Conservation (phyloP, 2,888 invertebrate genomes). For the Petrolisthes manimaculis region DNA sequence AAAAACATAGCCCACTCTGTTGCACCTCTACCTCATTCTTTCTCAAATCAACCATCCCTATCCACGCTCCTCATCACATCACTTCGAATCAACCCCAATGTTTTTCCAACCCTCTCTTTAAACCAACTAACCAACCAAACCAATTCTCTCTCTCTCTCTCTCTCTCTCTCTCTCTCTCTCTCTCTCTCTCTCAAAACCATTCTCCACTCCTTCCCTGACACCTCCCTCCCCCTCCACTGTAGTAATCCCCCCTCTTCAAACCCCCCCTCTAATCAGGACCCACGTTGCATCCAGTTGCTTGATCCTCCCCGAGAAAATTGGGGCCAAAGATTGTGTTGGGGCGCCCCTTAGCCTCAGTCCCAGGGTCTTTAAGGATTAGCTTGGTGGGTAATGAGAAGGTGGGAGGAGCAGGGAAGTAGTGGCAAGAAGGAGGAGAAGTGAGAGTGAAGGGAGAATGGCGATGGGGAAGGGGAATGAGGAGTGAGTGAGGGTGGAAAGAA, state of each 20-base stretch:
- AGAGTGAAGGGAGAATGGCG: not conserved
- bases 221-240: slow-evolving; percentile 40
- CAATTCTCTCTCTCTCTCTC: too few relatives aligned
- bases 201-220: slow-evolving; percentile 29
- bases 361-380: slow-evolving; percentile 54
- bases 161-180: not conserved
- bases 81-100: too few relatives aligned
- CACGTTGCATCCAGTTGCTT: slow-evolving; percentile 60
- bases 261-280: slow-evolving; percentile 54
- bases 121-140: too few relatives aligned
- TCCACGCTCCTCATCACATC: not conserved
- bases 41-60: not conserved
- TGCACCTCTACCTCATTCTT: too few relatives aligned
- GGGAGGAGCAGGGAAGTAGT: not conserved
- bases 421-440: not conserved
- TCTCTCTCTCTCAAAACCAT: not conserved
- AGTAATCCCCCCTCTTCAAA: slow-evolving; percentile 47
- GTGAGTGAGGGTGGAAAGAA: not conserved
- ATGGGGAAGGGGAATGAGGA: not conserved
- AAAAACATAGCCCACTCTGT: too few relatives aligned
- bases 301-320: slow-evolving; percentile 54
- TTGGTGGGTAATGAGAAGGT: slow-evolving; percentile 50
- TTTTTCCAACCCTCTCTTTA: too few relatives aligned
- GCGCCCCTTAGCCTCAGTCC: slow-evolving; percentile 46
- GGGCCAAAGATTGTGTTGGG: slow-evolving; percentile 52